Evolutionary conservation across 2,113 vertebrate species (phyloP).

Genomic region (Petrocephalus zakoni): DNA sequence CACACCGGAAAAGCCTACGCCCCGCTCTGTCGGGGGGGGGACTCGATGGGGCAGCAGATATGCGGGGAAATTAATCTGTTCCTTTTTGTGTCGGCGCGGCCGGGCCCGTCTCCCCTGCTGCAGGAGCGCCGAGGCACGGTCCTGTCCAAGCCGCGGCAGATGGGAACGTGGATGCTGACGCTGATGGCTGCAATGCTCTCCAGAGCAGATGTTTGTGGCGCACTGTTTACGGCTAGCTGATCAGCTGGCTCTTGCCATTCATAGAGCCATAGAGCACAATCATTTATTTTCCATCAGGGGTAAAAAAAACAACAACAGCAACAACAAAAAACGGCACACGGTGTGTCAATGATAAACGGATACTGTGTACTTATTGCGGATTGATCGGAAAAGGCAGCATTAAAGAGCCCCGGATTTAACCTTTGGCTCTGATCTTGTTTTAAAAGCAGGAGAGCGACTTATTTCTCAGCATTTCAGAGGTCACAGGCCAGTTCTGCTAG

Average conservation of each 20-base stretch:
- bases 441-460: not conserved
- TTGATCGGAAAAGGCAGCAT: not conserved
- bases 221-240: not conserved
- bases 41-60: constrained; percentile 46
- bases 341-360: not conserved
- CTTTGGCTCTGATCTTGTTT: not conserved
- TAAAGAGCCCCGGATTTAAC: not conserved
- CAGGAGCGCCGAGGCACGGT: constrained; percentile 28
- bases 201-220: not conserved
- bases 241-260: not conserved
- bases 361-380: not conserved
- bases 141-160: constrained; percentile 34
- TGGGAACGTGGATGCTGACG: constrained; percentile 24
- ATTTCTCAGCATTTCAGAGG: not conserved
- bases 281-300: not conserved
- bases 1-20: constrained; percentile 27
- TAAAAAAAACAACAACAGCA: not conserved
- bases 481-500: not conserved
- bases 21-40: constrained; percentile 19
- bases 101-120: constrained; percentile 52
- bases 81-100: constrained; percentile 51
- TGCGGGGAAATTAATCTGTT: constrained; percentile 45
- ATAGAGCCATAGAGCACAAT: not conserved
- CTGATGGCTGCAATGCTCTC: not conserved
- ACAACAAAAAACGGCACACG: not conserved